phyloP scores from a whole-genome alignment of 2,797 vertebrate species.

The Myotis vivesi region DNA sequence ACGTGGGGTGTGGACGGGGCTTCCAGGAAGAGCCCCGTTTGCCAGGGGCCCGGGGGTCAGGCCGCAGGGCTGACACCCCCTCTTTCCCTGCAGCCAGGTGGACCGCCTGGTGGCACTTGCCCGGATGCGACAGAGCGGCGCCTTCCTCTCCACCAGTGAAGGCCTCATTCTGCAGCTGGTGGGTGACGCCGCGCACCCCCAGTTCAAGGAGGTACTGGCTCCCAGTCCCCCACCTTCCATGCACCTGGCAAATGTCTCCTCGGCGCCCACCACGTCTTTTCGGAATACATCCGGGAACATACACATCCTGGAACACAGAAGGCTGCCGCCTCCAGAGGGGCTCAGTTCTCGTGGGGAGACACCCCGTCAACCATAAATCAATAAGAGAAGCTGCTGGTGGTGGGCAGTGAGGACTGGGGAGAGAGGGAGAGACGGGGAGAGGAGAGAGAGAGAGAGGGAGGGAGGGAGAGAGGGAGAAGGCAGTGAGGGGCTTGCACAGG shows the following conservation, averaged over 20 bases:
- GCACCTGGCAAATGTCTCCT: not conserved
- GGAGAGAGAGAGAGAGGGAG: too few relatives aligned
- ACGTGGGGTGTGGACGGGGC: accelerated
- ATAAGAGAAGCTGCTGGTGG: not conserved
- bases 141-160: constrained; percentile 93
- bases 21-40: not conserved
- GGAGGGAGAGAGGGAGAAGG: too few relatives aligned
- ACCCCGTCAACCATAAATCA: not conserved
- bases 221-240: too few relatives aligned
- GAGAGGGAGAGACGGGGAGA: not conserved
- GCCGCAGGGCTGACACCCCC: accelerated
- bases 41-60: not conserved
- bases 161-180: constrained; percentile 91
- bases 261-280: not conserved
- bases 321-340: not conserved
- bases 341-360: not conserved
- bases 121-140: constrained; percentile 92
- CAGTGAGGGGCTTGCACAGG: accelerated
- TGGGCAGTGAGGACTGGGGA: not conserved
- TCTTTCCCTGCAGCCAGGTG: constrained; percentile 85
- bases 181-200: constrained; percentile 88
- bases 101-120: constrained; percentile 91
- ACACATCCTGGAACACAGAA: accelerated
- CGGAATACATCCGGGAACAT: not conserved
- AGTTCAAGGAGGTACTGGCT: constrained; percentile 90